Conservation (phyloP, 35 echinoderm and acorn worm genomes). For the Strongylocentrotus purpuratus region DNA sequence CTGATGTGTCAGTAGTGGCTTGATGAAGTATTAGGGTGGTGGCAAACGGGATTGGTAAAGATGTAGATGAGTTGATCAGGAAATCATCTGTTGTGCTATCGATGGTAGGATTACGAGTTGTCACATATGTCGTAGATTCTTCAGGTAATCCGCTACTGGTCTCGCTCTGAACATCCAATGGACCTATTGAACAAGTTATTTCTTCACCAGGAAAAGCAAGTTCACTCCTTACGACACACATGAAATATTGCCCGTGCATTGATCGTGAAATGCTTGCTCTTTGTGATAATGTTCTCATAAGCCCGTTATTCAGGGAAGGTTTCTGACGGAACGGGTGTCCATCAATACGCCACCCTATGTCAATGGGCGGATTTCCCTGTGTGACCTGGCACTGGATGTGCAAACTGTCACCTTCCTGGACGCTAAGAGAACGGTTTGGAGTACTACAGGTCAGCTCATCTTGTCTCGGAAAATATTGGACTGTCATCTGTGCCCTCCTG, state of each 20-base stretch:
- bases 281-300: background rate
- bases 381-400: background rate
- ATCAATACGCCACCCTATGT: background rate
- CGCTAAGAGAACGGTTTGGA: background rate
- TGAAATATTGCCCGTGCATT: background rate
- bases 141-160: background rate
- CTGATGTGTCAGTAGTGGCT: too few species aligned
- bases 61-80: too few species aligned
- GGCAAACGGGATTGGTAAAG: too few species aligned
- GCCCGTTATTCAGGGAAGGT: background rate
- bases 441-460: background rate
- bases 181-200: background rate
- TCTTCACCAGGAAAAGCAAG: background rate
- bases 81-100: too few species aligned
- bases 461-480: background rate
- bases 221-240: background rate
- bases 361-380: background rate
- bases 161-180: background rate
- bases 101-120: background rate
- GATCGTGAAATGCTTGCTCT: background rate
- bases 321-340: background rate
- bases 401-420: background rate
- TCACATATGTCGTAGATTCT: background rate
- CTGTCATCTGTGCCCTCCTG: background rate
- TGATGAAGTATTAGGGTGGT: too few species aligned